Base-by-base conservation (phyloP, 2,113 vertebrate species). In the Gymnorhina tibicen region DNA sequence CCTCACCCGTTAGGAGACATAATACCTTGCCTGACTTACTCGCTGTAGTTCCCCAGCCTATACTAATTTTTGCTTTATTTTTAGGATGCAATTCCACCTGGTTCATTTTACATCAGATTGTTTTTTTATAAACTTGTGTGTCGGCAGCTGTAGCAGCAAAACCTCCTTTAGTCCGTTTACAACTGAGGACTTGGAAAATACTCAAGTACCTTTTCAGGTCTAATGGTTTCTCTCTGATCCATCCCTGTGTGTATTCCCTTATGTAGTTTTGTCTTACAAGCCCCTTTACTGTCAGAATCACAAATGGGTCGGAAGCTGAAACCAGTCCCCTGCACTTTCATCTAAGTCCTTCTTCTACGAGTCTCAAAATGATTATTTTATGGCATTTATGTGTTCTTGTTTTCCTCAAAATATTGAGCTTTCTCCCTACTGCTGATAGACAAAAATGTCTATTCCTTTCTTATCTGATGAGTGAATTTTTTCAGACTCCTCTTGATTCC, bases 201-300 rank as follows among this genome's bases (percentile, higher is more conserved):
- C 41, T 91, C 32, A 33, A 56, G 66, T 82, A 72, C n/a, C 63
- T 86, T 85, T 92, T 82, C 53, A 68, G 81, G 58, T 91, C 41
- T 87, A 30, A 66, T 85, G 63, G 49, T 80, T 91, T 10, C 58
- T 76, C 80, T 92, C 72, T 88, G 79, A 85, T 90, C 67, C 88
- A 77, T 66, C 46, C 53, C 50, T 53, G 6, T 58, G 53, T 62
- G 49, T 76, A 53, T 64, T 89, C 74, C 52, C 66, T 37, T 21
- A 41, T 6, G 74, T 76, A 59, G 92, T 95, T 95, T 90, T 85
- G 81, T 90, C 63, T 92, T 76, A 73, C 66, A 72, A 85, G 58
- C n/a, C 32, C 15, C 75, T 80, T 88, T 10, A 58, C 47, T 50
- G 50, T 22, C 26, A 76, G 66, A 85, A 83, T 79, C 62, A 75